Base-by-base conservation (phyloP, 2,888 invertebrate genomes). In the Dicyrtoma fusca region DNA sequence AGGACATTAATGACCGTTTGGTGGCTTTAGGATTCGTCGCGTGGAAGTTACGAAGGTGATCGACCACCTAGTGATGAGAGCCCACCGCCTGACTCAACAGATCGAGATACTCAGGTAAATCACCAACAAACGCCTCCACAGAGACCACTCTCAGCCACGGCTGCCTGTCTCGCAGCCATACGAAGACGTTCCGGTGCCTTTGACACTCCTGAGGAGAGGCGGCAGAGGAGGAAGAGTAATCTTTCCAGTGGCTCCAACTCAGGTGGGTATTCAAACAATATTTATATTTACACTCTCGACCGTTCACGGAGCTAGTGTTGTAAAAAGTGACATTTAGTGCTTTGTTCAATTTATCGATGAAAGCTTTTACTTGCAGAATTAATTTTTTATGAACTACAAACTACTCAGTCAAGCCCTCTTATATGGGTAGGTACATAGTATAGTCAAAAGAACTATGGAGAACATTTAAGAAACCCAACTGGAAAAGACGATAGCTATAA, bases 1-100 rank as follows among this genome's bases (percentile, higher is more conserved):
- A 34, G 8, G 34, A 34, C 34, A 34, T 34, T 34, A 34, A 34
- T 34, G 34, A 34, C 34, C 3, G 34, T 34, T 34, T 34, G 34
- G 34, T 34, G 34, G 34, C 6, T 59, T 17, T 69, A 83, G 82
- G 82, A 83, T 74, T 83, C 83, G 6, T 82, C 82, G 0, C 76
- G 82, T 23, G 83, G 82, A 21, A 82, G 82, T 73, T 82, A 81
- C 71, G 83, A 82, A 73, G 82, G 82, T 8, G 82, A 82, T 72
- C 75, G 81, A 49, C 81, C 81, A 10, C 82, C 81, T 61, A 82
- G 82, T 59, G 82, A 82, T 70, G 82, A 82, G 70, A 82, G 82
- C 74, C 81, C 81, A 19, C 81, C 81, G 10, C 81, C 81, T 4
- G 81, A 80, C 69, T 68, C 65, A 8, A 53, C 59, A n/a, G 72